phyloP scores from a whole-genome alignment of 2,888 invertebrate species.

The Tipula unca region DNA sequence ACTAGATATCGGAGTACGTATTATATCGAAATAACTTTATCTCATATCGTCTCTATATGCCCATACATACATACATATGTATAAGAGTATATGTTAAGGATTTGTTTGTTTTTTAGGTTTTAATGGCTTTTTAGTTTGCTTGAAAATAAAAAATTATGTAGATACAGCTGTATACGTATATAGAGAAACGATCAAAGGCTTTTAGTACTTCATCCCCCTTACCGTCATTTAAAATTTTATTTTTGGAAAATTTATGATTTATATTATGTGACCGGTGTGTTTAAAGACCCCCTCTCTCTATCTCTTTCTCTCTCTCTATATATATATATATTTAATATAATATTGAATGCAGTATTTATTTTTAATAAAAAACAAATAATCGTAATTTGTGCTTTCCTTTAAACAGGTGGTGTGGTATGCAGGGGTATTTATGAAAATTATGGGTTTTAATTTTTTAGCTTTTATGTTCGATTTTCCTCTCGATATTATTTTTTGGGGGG shows the following conservation, averaged over 20 bases:
- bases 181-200: background rate
- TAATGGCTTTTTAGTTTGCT: background rate
- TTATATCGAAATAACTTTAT: background rate
- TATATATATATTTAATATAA: background rate
- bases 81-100: background rate
- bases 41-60: background rate
- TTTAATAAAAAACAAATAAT: background rate
- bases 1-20: background rate
- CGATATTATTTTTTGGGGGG: background rate
- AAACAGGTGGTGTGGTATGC: background rate
- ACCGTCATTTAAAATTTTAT: background rate
- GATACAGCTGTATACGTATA: background rate
- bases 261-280: conserved; percentile 10
- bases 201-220: background rate
- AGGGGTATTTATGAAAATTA: background rate
- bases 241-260: background rate
- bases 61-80: background rate
- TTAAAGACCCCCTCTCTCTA: background rate
- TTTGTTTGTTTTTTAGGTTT: background rate
- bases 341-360: conserved; percentile 8
- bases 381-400: background rate
- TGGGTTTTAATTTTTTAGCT: background rate
- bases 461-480: background rate
- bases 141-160: background rate
- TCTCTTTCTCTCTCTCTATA: background rate